Evolutionary conservation across 2,113 vertebrate genomes (phyloP).

Genomic region (Poecilia latipinna): DNA sequence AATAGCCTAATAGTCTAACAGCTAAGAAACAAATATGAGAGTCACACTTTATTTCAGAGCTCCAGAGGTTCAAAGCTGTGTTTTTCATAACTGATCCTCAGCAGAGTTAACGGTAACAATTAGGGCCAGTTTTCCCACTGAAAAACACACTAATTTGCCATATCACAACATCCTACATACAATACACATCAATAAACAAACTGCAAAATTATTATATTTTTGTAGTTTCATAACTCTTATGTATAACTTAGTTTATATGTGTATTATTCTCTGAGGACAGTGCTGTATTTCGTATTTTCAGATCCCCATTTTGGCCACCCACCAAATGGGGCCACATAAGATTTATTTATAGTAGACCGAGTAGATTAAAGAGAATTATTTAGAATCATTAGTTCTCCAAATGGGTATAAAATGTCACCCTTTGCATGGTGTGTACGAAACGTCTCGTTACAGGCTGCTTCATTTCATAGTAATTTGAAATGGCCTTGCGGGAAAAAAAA

Average conservation of each 20-base stretch:
- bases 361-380: too few species aligned
- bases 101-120: constrained; percentile 13
- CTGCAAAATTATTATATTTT: too few species aligned
- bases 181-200: too few species aligned
- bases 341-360: too few species aligned
- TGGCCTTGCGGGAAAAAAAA: neutral
- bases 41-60: constrained; percentile 56
- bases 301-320: neutral
- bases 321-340: neutral
- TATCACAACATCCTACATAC: too few species aligned
- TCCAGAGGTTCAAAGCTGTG: constrained; percentile 29
- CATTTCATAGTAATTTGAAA: neutral
- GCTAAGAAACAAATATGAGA: constrained; percentile 66
- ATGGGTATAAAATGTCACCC: too few species aligned
- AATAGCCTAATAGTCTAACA: constrained; percentile 82
- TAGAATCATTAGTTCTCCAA: too few species aligned
- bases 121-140: constrained; percentile 1
- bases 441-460: neutral
- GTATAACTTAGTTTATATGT: neutral
- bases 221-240: too few species aligned
- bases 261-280: neutral
- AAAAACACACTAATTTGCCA: neutral
- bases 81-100: constrained; percentile 49
- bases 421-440: too few species aligned
- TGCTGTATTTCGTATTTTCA: neutral